Evolutionary conservation across 1,140 invertebrate genomes (phyloP).

Genomic region (Cyclargus thomasi): DNA sequence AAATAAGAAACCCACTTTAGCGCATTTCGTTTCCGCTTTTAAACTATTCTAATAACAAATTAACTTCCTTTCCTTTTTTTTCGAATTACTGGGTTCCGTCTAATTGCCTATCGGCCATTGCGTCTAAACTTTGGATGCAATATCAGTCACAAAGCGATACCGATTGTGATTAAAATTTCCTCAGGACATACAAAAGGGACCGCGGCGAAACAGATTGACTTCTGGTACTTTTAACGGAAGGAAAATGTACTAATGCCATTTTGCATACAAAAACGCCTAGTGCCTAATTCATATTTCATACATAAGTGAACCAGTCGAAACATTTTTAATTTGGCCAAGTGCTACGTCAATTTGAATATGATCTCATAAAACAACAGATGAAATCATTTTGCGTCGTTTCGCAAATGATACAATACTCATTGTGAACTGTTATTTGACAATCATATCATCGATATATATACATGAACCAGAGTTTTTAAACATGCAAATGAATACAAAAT

Average conservation of each 20-base stretch:
- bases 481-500: too few species aligned
- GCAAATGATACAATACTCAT: constrained; percentile 20
- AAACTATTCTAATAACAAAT: background rate
- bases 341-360: background rate
- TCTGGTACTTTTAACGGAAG: too few species aligned
- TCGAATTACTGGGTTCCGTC: background rate
- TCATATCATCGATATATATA: background rate
- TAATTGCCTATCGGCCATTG: background rate
- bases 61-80: background rate
- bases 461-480: too few species aligned
- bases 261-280: too few species aligned
- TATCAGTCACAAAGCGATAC: too few species aligned
- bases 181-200: too few species aligned
- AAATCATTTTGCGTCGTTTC: constrained; percentile 7
- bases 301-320: background rate
- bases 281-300: background rate
- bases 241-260: too few species aligned
- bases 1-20: background rate
- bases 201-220: too few species aligned
- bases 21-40: background rate
- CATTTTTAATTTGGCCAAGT: background rate
- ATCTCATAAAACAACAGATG: constrained; percentile 10
- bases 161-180: too few species aligned
- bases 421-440: constrained; percentile 24
- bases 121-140: too few species aligned